Conservation (phyloP, 2,113 vertebrate species). For the Cricetomys ansorgei region DNA sequence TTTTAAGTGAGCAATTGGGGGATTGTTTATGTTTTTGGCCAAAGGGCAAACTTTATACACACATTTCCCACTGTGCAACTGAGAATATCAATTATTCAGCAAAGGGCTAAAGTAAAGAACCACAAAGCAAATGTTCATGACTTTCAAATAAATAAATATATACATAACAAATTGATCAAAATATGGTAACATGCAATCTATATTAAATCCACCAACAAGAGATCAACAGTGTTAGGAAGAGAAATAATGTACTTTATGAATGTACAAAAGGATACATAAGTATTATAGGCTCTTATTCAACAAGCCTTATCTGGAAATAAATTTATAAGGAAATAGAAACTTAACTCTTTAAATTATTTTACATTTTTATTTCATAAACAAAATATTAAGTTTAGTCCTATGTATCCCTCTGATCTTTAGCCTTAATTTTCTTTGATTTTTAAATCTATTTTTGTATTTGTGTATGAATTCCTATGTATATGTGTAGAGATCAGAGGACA, state of each 20-base stretch:
- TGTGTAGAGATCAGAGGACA: background rate
- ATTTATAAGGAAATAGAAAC: background rate
- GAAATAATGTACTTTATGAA: background rate
- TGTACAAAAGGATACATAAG: background rate
- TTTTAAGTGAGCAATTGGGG: constrained; percentile 32
- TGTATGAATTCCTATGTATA: background rate
- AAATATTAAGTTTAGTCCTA: background rate
- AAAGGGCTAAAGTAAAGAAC: constrained; percentile 25
- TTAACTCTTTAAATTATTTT: background rate
- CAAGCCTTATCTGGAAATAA: background rate
- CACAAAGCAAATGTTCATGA: background rate
- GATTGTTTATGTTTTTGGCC: constrained; percentile 40
- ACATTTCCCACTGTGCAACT: constrained; percentile 1
- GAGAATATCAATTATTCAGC: constrained; percentile 15
- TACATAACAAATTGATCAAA: constrained; percentile 21
- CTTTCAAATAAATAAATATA: constrained; percentile 53
- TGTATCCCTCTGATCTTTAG: background rate
- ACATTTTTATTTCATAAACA: background rate
- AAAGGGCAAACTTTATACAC: background rate
- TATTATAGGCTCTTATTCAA: background rate
- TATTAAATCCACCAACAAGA: background rate
- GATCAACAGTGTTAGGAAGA: background rate
- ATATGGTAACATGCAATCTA: background rate
- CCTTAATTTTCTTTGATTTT: background rate
- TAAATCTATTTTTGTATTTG: background rate